Evolutionary conservation across 2,797 vertebrate species (phyloP).

Genomic region (Falco peregrinus): DNA sequence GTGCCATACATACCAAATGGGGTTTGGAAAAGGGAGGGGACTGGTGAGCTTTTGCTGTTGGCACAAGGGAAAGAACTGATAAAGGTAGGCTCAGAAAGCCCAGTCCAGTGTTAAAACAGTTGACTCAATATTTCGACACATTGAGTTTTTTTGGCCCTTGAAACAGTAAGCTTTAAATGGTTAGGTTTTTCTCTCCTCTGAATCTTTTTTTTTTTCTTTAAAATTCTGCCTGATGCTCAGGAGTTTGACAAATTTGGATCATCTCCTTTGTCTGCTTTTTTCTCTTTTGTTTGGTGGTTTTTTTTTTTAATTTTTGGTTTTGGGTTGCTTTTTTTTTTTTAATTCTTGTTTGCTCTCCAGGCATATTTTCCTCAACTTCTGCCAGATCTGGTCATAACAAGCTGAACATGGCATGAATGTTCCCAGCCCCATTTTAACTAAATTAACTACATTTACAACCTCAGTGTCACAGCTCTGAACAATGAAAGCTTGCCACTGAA

Average conservation of each 20-base stretch:
- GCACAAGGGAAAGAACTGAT: not conserved
- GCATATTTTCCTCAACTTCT: conserved; percentile 7
- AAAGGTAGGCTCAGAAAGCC: not conserved
- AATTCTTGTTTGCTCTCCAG: not conserved
- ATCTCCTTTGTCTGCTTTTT: not conserved
- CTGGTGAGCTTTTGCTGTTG: not conserved
- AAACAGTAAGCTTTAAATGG: not conserved
- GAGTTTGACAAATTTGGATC: not conserved
- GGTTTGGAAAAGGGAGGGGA: not conserved
- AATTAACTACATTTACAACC: conserved; percentile 78
- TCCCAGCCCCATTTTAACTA: conserved; percentile 73
- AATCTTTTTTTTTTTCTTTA: not conserved
- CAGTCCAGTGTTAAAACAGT: not conserved
- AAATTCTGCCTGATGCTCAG: not conserved
- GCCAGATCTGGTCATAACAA: conserved; percentile 12
- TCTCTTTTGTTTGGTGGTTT: too few relatives aligned
- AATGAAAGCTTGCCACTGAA: conserved; percentile 73
- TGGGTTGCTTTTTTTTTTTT: fast-evolving
- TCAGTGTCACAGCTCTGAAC: conserved; percentile 69
- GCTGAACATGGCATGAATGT: conserved; percentile 47
- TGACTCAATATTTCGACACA: not conserved
- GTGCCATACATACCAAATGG: not conserved
- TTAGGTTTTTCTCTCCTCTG: not conserved
- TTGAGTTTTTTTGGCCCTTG: not conserved
- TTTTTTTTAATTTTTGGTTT: too few relatives aligned